phyloP scores from a whole-genome alignment of 2,888 invertebrate genomes.

The Andrena camellia region DNA sequence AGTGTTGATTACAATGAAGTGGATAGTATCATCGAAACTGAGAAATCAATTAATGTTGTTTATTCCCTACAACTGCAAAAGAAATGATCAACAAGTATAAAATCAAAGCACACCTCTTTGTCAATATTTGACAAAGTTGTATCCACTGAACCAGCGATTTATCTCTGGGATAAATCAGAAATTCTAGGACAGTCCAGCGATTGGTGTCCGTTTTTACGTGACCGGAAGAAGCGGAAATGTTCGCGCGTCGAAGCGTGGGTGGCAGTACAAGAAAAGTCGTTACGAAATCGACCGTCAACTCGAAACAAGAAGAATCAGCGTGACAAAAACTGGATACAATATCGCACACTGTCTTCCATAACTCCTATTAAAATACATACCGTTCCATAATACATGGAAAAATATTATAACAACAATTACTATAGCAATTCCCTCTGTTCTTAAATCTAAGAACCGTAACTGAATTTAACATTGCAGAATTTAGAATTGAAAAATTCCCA shows the following conservation, averaged over 20 bases:
- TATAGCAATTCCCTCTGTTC: neutral
- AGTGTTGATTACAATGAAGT: too few relatives aligned
- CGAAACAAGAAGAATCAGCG: neutral
- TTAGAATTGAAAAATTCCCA: too few relatives aligned
- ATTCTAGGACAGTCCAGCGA: slow-evolving; percentile 27
- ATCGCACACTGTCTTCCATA: neutral
- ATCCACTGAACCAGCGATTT: slow-evolving; percentile 19
- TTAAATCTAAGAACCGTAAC: neutral
- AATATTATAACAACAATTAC: too few relatives aligned
- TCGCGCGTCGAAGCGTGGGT: slow-evolving; percentile 12
- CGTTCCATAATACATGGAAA: neutral
- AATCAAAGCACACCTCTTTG: neutral
- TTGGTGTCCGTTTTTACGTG: slow-evolving; percentile 32
- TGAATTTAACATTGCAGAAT: neutral
- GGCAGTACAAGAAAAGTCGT: slow-evolving; percentile 21
- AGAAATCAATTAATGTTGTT: neutral
- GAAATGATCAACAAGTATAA: neutral
- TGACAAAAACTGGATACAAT: neutral
- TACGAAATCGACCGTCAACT: slow-evolving; percentile 28
- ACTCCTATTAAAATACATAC: neutral
- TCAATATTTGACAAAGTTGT: slow-evolving; percentile 18
- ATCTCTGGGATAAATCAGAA: slow-evolving; percentile 23
- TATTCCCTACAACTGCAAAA: neutral
- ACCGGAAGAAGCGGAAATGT: slow-evolving; percentile 30
- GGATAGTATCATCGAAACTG: neutral